Conservation (phyloP, 2,888 invertebrate species). For the Automeris io region DNA sequence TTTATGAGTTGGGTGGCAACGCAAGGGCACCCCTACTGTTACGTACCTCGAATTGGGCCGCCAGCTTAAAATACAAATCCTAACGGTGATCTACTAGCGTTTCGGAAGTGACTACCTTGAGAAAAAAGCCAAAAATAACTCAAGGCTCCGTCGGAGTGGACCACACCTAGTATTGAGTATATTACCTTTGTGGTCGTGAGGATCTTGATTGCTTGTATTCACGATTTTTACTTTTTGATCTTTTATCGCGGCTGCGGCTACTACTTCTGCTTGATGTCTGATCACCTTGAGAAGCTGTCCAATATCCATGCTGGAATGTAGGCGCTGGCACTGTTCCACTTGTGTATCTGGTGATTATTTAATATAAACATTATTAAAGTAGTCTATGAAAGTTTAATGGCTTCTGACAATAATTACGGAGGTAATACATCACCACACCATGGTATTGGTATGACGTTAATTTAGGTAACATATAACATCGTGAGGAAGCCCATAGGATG, state of each 20-base stretch:
- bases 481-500: too few relatives aligned
- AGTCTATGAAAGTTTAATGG: not conserved
- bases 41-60: too few relatives aligned
- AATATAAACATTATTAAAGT: not conserved
- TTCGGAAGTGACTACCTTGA: too few relatives aligned
- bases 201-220: conserved; percentile 46
- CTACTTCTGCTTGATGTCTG: conserved; percentile 26
- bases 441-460: too few relatives aligned
- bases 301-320: conserved; percentile 67
- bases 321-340: conserved; percentile 43
- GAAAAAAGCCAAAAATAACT: not conserved
- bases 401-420: too few relatives aligned
- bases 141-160: not conserved
- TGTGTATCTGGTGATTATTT: conserved; percentile 41
- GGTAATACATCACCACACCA: too few relatives aligned
- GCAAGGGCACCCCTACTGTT: too few relatives aligned
- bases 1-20: too few relatives aligned
- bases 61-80: too few relatives aligned
- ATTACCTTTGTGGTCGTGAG: conserved; percentile 39
- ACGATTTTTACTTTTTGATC: conserved; percentile 63
- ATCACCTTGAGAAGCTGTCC: conserved; percentile 54
- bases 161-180: not conserved
- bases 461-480: too few relatives aligned
- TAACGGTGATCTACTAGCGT: too few relatives aligned
- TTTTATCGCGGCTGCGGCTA: conserved; percentile 42